Evolutionary conservation across 2,797 vertebrate genomes (phyloP).

Genomic region (Ficedula albicollis): DNA sequence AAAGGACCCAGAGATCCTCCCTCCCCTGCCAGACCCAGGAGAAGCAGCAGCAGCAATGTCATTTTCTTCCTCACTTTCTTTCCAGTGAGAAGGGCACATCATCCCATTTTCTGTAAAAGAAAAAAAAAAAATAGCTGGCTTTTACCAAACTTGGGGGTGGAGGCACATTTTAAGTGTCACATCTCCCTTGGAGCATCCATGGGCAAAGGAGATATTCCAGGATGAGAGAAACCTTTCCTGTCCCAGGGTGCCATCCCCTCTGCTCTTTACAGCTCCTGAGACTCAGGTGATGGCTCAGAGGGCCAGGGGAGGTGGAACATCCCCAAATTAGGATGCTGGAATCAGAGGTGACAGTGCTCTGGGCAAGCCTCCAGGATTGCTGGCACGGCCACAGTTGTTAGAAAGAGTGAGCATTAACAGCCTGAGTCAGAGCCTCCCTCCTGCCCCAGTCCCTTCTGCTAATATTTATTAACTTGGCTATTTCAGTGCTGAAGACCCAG

Average conservation of each 20-base stretch:
- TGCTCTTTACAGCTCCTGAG: neutral
- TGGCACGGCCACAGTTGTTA: constrained; percentile 33
- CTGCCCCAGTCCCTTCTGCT: neutral
- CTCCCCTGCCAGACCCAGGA: neutral
- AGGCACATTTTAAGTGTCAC: neutral
- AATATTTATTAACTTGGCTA: constrained; percentile 19
- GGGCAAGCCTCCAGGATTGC: neutral
- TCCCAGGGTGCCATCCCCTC: neutral
- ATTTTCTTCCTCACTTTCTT: neutral
- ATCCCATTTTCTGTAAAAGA: neutral
- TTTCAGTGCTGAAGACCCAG: neutral
- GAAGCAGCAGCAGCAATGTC: neutral
- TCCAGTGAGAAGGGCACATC: neutral
- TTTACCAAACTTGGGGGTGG: neutral
- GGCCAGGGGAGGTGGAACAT: neutral
- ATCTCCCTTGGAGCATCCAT: neutral
- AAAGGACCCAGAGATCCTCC: neutral
- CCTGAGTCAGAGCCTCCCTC: constrained; percentile 7
- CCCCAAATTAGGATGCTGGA: neutral
- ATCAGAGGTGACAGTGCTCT: neutral
- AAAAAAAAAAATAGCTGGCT: neutral
- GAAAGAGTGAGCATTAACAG: constrained; percentile 7
- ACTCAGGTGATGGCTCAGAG: neutral
- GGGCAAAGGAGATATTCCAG: neutral
- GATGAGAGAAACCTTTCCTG: neutral